Conservation (phyloP, 23 tunicate species). For the Diplosoma virens region DNA sequence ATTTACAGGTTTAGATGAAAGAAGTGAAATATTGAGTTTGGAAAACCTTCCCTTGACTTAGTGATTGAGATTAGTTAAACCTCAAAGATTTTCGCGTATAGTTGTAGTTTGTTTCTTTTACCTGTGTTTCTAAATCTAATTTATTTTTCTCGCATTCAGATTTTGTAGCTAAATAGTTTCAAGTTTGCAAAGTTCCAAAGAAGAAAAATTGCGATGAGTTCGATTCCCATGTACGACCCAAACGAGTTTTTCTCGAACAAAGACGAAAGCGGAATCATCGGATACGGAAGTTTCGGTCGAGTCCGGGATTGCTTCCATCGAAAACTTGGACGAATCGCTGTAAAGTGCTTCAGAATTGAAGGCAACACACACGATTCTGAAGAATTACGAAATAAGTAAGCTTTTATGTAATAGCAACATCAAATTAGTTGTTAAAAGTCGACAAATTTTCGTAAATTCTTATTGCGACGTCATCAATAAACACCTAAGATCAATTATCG, state of each 20-base stretch:
- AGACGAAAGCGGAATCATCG: constrained; percentile 27
- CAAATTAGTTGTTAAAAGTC: neutral
- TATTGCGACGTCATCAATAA: too few relatives aligned
- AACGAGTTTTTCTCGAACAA: neutral
- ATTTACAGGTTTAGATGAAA: too few relatives aligned
- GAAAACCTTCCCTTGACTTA: too few relatives aligned
- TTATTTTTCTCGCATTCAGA: neutral
- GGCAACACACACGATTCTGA: constrained; percentile 34
- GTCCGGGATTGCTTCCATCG: constrained; percentile 49
- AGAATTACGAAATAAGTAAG: constrained; percentile 22
- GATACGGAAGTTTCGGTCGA: constrained; percentile 53
- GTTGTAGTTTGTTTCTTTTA: too few relatives aligned
- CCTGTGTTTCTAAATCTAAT: too few relatives aligned
- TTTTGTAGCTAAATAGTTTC: neutral
- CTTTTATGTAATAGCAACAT: neutral
- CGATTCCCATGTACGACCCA: constrained; percentile 34
- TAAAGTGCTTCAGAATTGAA: constrained; percentile 41
- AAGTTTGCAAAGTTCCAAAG: too few relatives aligned
- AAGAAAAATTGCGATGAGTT: neutral
- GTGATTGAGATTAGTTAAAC: too few relatives aligned
- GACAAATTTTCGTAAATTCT: too few relatives aligned
- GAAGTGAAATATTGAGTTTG: too few relatives aligned
- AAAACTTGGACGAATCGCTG: constrained; percentile 29
- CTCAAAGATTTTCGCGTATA: too few relatives aligned
- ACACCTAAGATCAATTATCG: too few relatives aligned